Evolutionary conservation across 2,113 vertebrate genomes (phyloP).

Genomic region (Circaetus cinerascens): DNA sequence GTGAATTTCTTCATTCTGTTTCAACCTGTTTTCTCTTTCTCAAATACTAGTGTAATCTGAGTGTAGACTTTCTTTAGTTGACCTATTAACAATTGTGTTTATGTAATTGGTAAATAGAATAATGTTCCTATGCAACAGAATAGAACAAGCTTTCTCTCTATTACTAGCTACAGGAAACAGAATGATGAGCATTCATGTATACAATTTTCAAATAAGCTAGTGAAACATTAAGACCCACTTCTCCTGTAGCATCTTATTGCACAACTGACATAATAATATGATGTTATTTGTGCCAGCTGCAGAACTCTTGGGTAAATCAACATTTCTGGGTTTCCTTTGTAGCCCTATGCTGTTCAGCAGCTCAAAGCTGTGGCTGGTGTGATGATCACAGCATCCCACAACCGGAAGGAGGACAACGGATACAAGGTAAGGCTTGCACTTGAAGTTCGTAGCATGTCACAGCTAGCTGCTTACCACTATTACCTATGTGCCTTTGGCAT

Average conservation of each 20-base stretch:
- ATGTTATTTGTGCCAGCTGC: background rate
- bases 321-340: background rate
- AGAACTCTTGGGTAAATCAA: rapidly evolving
- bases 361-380: constrained; percentile 87
- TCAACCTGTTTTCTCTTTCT: background rate
- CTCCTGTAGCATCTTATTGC: background rate
- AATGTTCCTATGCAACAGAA: background rate
- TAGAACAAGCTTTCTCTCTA: rapidly evolving
- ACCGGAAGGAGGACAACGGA: constrained; percentile 94
- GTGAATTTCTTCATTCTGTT: background rate
- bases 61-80: background rate
- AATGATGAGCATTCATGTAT: rapidly evolving
- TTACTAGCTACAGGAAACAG: background rate
- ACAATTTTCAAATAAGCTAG: rapidly evolving
- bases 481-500: rapidly evolving
- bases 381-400: constrained; percentile 97
- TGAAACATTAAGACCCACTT: rapidly evolving
- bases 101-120: background rate
- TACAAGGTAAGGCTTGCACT: constrained; percentile 82
- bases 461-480: background rate
- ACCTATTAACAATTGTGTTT: background rate
- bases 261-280: too few relatives aligned
- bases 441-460: background rate
- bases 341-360: constrained; percentile 91
- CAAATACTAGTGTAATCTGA: background rate